These are phyloP conservation scores for Rhinolophus sinicus DNA, from an alignment of 2,113 vertebrate genomes.

Conservation along the genomic window DNA sequence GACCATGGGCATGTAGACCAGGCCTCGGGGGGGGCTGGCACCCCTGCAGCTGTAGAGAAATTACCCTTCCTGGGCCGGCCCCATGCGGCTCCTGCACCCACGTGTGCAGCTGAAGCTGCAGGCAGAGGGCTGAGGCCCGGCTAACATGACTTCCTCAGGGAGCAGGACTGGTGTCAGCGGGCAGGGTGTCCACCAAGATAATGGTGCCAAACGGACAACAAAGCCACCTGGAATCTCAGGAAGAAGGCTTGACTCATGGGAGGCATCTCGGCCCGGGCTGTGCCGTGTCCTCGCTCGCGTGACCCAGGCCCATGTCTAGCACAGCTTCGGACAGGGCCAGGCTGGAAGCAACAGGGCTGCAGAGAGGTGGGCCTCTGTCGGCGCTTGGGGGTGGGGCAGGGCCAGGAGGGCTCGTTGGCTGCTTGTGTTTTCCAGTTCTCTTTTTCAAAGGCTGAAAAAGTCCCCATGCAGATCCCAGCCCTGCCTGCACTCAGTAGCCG, in stretches of 20 bases:
- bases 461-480: neutral
- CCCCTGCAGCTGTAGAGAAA: neutral
- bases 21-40: neutral
- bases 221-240: neutral
- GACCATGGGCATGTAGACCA: neutral
- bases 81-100: neutral
- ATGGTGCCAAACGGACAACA: neutral
- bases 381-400: neutral
- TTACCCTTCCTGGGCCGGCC: neutral
- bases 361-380: neutral
- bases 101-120: neutral
- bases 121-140: neutral
- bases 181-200: neutral
- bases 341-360: neutral
- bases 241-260: neutral
- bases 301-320: neutral
- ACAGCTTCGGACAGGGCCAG: neutral
- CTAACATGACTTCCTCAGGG: neutral
- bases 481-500: neutral
- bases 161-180: neutral
- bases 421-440: neutral
- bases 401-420: too few species aligned
- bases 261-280: too few species aligned
- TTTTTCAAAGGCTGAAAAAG: neutral
- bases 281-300: neutral